Conservation (phyloP, 2,888 invertebrate species). For the Gortyna flavago region DNA sequence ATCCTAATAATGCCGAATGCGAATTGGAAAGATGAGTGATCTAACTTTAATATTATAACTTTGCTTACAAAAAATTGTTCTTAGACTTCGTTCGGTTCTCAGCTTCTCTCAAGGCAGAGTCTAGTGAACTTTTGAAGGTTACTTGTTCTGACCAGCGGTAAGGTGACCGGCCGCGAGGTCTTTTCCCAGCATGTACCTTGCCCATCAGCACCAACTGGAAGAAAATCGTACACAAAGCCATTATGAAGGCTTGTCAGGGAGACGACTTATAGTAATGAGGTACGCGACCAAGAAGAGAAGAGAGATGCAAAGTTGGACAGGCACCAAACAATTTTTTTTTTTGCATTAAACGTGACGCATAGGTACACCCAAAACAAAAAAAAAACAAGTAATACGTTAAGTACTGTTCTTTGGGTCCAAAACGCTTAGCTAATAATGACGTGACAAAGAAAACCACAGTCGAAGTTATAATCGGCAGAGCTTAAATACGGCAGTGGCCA, state of each 20-base stretch:
- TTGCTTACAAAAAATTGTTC: no score
- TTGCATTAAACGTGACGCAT: no score
- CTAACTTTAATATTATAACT: conserved; percentile 26
- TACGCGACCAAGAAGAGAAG: neutral
- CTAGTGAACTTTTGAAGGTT: neutral
- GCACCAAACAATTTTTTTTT: no score
- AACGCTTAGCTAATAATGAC: conserved; percentile 1
- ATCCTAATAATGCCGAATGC: conserved; percentile 26
- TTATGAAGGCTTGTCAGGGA: neutral
- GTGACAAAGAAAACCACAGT: conserved; percentile 31
- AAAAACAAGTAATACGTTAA: neutral
- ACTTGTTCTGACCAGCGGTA: neutral
- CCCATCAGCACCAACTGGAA: neutral
- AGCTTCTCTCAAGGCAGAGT: no score
- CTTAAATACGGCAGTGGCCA: conserved; percentile 35
- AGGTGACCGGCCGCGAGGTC: neutral
- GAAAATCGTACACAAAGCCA: no score
- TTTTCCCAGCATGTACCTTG: neutral
- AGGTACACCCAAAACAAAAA: neutral
- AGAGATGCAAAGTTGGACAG: neutral
- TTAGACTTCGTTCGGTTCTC: no score
- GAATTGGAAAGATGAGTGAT: conserved; percentile 39
- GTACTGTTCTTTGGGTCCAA: neutral
- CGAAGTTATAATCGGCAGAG: conserved; percentile 37
- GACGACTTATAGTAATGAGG: neutral